A percentile compares a stretch with the other conserved stretches of the same genome.
Evolutionary conservation across 2,113 vertebrate genomes (phyloP).

Genomic region (Alethe castanea): DNA sequence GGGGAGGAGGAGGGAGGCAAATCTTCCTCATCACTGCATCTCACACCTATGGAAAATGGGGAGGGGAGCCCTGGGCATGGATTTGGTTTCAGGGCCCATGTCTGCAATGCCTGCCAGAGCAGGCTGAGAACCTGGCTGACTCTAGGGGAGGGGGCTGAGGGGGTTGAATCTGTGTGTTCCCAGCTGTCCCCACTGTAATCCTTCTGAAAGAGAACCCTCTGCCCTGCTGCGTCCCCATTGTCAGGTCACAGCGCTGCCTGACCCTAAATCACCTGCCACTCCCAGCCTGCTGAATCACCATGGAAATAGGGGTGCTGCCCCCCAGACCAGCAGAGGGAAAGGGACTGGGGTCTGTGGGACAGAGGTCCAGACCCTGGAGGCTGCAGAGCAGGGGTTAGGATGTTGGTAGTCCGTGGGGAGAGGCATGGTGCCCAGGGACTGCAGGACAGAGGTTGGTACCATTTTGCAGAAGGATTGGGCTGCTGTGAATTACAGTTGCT

Average conservation of each 20-base stretch:
- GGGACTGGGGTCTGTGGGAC: not conserved
- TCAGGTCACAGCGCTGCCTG: not conserved
- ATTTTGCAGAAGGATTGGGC: not conserved
- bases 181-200: conserved; percentile 68
- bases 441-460: not conserved
- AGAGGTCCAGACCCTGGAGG: not conserved
- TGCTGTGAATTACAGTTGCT: not conserved
- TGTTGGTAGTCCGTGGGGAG: not conserved
- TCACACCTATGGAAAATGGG: not conserved
- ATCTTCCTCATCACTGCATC: not conserved
- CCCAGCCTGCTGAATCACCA: not conserved
- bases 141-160: not conserved
- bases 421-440: not conserved
- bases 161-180: conserved; percentile 55
- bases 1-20: not conserved
- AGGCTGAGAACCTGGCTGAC: not conserved
- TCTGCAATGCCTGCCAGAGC: not conserved
- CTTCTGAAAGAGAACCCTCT: conserved; percentile 55
- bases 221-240: not conserved
- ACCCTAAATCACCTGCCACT: conserved; percentile 50
- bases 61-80: not conserved
- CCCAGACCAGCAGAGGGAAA: not conserved
- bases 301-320: not conserved
- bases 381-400: not conserved
- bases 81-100: not conserved